Conservation (phyloP, 2,113 vertebrate genomes). For the Piprites chloris region DNA sequence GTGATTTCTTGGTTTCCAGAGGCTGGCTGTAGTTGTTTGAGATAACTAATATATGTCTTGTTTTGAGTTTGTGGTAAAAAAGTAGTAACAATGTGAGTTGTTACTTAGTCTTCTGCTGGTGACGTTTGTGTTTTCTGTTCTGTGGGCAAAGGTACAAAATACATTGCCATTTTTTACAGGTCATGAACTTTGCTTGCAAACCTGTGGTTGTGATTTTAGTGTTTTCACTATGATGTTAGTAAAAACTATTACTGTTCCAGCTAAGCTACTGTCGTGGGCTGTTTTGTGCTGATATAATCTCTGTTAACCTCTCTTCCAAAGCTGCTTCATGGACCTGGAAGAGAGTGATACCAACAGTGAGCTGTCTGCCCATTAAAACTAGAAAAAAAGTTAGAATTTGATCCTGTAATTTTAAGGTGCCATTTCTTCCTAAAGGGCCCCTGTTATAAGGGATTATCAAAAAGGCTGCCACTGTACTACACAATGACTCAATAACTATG, state of each 20-base stretch:
- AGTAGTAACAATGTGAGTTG: neutral
- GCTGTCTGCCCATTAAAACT: neutral
- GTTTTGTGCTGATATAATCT: neutral
- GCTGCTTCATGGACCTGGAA: neutral
- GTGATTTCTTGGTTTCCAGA: neutral
- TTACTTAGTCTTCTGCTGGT: neutral
- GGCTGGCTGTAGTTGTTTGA: neutral
- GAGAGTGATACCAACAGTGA: neutral
- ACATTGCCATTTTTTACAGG: neutral
- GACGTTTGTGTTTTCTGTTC: neutral
- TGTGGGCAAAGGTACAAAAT: neutral
- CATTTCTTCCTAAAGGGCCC: neutral
- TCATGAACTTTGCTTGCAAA: neutral
- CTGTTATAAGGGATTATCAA: neutral
- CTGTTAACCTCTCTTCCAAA: neutral
- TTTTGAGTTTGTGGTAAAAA: neutral
- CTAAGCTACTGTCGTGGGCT: neutral
- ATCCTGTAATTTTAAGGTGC: neutral
- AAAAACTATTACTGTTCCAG: neutral
- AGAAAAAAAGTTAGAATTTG: neutral
- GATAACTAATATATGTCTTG: conserved; percentile 19
- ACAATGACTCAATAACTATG: neutral
- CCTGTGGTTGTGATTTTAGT: neutral
- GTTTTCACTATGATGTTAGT: neutral
- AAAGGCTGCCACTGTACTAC: neutral